A percentile compares a stretch with the other conserved stretches of the same genome.
Evolutionary conservation across 2,888 invertebrate genomes (phyloP).

Genomic region (Amiota communis): DNA sequence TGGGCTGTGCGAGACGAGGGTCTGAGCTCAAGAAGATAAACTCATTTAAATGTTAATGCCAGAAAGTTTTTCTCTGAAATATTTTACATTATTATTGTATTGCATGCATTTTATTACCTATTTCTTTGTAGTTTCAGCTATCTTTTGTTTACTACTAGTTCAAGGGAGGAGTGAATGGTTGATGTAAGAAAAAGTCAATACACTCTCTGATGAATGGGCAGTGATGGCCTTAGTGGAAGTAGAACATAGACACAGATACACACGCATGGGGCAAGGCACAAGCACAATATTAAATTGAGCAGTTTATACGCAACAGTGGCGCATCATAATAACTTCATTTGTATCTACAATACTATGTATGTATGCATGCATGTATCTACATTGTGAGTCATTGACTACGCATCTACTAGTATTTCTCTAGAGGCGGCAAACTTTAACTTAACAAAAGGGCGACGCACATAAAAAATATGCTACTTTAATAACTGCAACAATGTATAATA

Average conservation of each 20-base stretch:
- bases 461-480: slow-evolving; percentile 19
- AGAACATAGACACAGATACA: slow-evolving; percentile 26
- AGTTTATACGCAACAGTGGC: slow-evolving; percentile 5
- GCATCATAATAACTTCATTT: background rate
- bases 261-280: slow-evolving; percentile 8
- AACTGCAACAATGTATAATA: slow-evolving; percentile 57
- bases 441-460: slow-evolving; percentile 6
- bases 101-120: slow-evolving; percentile 57
- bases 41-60: slow-evolving; percentile 67
- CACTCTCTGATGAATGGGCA: background rate
- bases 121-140: slow-evolving; percentile 23
- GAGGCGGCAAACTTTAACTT: background rate
- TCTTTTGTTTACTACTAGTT: background rate
- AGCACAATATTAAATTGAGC: slow-evolving; percentile 21
- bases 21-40: slow-evolving; percentile 54
- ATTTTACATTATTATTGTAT: slow-evolving; percentile 36
- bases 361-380: background rate
- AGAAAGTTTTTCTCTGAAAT: slow-evolving; percentile 46
- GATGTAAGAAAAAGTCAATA: slow-evolving; percentile 10
- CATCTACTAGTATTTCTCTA: background rate
- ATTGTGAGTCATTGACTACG: background rate
- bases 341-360: slow-evolving; percentile 41
- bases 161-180: slow-evolving; percentile 10
- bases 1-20: background rate
- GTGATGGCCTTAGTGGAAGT: background rate